Evolutionary conservation across 2,113 vertebrate species (phyloP).

Genomic region (Marmota monax): DNA sequence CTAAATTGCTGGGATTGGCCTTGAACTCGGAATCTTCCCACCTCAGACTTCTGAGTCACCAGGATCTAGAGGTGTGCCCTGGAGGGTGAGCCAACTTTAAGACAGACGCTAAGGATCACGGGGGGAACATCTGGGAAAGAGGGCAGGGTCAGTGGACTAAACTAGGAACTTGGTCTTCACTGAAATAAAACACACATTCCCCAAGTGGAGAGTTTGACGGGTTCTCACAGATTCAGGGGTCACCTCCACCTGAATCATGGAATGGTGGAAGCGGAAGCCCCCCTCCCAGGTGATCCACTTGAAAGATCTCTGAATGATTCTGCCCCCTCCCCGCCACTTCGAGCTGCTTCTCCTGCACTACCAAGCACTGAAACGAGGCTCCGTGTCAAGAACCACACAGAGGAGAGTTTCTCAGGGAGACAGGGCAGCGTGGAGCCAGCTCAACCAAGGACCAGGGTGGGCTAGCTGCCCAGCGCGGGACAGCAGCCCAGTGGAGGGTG

Average conservation of each 20-base stretch:
- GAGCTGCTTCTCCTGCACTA: not conserved
- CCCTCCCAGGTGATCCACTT: too few species aligned
- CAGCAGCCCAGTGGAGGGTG: not conserved
- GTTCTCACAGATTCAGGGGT: too few species aligned
- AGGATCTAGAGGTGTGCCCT: too few species aligned
- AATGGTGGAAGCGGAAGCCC: accelerated
- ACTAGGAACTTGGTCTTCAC: not conserved
- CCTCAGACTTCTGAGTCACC: too few species aligned
- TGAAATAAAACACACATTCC: not conserved
- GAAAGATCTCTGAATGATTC: not conserved
- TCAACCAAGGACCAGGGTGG: not conserved
- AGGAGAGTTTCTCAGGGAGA: not conserved
- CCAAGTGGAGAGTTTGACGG: accelerated
- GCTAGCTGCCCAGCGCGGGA: too few species aligned
- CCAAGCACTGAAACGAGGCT: not conserved
- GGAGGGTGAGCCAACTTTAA: too few species aligned
- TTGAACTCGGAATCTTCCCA: too few species aligned
- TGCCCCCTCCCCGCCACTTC: too few species aligned
- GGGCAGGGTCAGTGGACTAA: not conserved
- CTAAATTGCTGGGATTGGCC: too few species aligned
- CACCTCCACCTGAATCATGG: not conserved
- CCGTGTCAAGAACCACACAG: not conserved
- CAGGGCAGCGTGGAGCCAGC: not conserved
- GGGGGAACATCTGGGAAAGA: not conserved
- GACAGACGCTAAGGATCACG: not conserved